phyloP scores from a whole-genome alignment of 2,797 vertebrate species.

The Lateolabrax maculatus region DNA sequence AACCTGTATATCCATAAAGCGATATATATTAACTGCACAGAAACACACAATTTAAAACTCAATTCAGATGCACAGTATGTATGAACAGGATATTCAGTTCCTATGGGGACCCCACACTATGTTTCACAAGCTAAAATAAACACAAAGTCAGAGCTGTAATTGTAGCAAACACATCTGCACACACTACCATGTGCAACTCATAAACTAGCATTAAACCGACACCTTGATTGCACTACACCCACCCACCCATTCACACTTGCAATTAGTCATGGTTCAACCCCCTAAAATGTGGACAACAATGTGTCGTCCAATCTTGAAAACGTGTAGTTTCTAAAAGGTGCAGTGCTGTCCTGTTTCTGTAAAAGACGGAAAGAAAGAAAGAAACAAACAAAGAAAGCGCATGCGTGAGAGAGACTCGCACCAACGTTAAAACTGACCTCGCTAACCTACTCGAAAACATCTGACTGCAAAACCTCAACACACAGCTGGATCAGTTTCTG shows the following conservation, averaged over 20 bases:
- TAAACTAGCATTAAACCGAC: constrained; percentile 49
- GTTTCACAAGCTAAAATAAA: constrained; percentile 21
- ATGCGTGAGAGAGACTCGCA: too few species aligned
- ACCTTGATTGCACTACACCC: constrained; percentile 19
- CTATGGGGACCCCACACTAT: constrained; percentile 20
- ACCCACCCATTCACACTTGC: constrained; percentile 11
- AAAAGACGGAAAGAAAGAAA: not conserved
- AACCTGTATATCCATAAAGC: constrained; percentile 23
- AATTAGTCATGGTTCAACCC: not conserved
- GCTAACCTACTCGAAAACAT: not conserved
- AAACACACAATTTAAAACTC: constrained; percentile 8
- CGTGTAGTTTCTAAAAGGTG: not conserved
- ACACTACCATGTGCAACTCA: constrained; percentile 24
- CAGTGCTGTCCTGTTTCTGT: not conserved
- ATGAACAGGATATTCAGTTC: not conserved
- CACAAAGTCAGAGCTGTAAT: constrained; percentile 36
- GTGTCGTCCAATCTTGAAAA: not conserved
- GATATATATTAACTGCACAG: constrained; percentile 10
- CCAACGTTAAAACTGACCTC: not conserved
- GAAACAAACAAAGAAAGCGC: not conserved
- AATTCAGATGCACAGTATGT: not conserved
- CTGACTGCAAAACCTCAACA: not conserved
- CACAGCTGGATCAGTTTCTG: constrained; percentile 12
- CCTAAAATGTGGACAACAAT: constrained; percentile 11
- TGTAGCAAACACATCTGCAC: constrained; percentile 34